These are phyloP conservation scores for Matsumyia berberina DNA, from an alignment of 2,888 invertebrate species.

Conservation along the genomic window DNA sequence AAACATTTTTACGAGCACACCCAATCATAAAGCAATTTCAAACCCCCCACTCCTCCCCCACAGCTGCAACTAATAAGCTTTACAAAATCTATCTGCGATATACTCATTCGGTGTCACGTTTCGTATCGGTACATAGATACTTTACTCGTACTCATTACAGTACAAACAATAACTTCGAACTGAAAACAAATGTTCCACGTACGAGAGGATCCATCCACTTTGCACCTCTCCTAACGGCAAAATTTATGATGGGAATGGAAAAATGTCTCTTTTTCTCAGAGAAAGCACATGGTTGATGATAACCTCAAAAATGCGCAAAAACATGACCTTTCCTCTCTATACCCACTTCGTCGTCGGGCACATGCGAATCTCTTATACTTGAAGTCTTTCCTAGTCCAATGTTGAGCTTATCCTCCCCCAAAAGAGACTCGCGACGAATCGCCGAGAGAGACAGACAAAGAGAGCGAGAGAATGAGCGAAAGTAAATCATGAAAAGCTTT, in stretches of 20 bases:
- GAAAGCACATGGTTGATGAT: constrained; percentile 54
- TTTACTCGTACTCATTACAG: constrained; percentile 49
- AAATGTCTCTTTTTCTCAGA: constrained; percentile 8
- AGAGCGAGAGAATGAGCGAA: constrained; percentile 24
- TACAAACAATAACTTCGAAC: constrained; percentile 69
- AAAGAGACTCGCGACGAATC: too few species aligned
- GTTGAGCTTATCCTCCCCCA: constrained; percentile 15
- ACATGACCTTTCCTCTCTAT: constrained; percentile 40
- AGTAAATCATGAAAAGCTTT: constrained; percentile 50
- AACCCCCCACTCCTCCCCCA: not conserved
- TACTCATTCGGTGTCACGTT: constrained; percentile 28
- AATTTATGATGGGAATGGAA: constrained; percentile 12
- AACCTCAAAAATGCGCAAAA: constrained; percentile 60
- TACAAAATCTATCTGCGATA: constrained; percentile 34
- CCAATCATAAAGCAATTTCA: constrained; percentile 41
- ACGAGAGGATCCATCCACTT: constrained; percentile 1
- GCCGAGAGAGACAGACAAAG: not conserved
- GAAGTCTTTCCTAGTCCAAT: not conserved
- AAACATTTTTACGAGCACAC: constrained; percentile 36
- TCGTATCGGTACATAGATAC: constrained; percentile 43
- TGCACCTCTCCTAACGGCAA: constrained; percentile 13
- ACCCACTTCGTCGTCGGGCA: not conserved
- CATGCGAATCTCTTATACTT: constrained; percentile 60
- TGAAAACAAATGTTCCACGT: constrained; percentile 47
- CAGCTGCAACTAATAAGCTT: constrained; percentile 43